These are phyloP conservation scores for Atta cephalotes DNA, from an alignment of 1,140 invertebrate species.

Conservation along the genomic window DNA sequence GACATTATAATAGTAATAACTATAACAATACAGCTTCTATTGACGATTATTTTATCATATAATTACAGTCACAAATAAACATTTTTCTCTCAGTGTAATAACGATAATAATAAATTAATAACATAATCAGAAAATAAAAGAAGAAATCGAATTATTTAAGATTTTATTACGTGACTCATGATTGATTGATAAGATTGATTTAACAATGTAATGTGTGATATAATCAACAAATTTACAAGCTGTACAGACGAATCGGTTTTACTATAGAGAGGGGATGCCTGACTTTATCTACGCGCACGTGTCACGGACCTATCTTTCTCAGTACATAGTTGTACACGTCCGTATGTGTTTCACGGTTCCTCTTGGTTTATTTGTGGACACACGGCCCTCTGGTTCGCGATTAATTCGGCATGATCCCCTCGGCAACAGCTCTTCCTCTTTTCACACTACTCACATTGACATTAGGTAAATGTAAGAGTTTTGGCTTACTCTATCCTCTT, in stretches of 20 bases:
- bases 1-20: too few relatives aligned
- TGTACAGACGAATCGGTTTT: conserved; percentile 20
- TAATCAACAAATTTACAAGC: not conserved
- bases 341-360: not conserved
- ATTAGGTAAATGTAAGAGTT: conserved; percentile 21
- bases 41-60: too few relatives aligned
- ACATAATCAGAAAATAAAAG: not conserved
- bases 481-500: not conserved
- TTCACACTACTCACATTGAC: not conserved
- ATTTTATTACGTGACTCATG: not conserved
- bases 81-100: not conserved
- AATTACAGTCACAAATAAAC: too few relatives aligned
- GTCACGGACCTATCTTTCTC: conserved; percentile 4
- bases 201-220: not conserved
- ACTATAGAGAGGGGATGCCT: conserved; percentile 65
- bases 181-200: not conserved
- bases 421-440: conserved; percentile 2
- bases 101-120: not conserved
- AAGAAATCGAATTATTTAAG: not conserved
- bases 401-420: conserved; percentile 52
- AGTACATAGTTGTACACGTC: conserved; percentile 50
- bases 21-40: too few relatives aligned
- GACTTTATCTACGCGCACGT: conserved; percentile 60
- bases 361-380: conserved; percentile 37
- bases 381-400: conserved; percentile 20